Evolutionary conservation across 2,888 invertebrate species (phyloP).

Genomic region (Plagodis dolabraria): DNA sequence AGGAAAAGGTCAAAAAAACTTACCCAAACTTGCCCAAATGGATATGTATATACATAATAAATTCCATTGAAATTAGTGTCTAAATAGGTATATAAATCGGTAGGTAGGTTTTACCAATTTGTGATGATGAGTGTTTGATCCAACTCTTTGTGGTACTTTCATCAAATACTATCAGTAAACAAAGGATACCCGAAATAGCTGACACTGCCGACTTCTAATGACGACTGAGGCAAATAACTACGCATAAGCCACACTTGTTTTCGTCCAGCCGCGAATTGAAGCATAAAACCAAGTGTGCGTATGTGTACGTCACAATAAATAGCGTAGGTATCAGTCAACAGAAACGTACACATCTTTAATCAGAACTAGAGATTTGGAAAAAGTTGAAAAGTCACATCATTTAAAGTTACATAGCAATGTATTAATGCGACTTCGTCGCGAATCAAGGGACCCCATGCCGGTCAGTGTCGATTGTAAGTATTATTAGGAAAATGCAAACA

Average conservation of each 20-base stretch:
- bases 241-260: slow-evolving; percentile 55
- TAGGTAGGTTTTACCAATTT: no score
- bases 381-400: neutral
- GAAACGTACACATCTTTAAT: neutral
- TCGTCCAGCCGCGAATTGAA: slow-evolving; percentile 47
- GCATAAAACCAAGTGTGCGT: slow-evolving; percentile 49
- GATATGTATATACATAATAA: no score
- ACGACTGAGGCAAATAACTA: slow-evolving; percentile 53
- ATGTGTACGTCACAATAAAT: slow-evolving; percentile 51
- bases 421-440: slow-evolving; percentile 8
- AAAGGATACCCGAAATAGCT: slow-evolving; percentile 58
- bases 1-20: no score
- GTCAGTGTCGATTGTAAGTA: slow-evolving; percentile 41
- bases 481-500: slow-evolving; percentile 25
- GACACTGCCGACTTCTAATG: slow-evolving; percentile 44
- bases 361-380: no score
- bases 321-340: neutral
- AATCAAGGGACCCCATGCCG: slow-evolving; percentile 41
- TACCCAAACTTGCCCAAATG: no score
- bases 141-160: slow-evolving; percentile 2
- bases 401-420: slow-evolving; percentile 2
- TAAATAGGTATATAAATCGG: no score
- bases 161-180: slow-evolving; percentile 42
- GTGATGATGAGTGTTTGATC: neutral
- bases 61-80: no score